Percentiles rank a stretch among this genome's conserved stretches.
phyloP scores from a whole-genome alignment of 2,888 invertebrate species.

The Lepetodrilus schrolli region DNA sequence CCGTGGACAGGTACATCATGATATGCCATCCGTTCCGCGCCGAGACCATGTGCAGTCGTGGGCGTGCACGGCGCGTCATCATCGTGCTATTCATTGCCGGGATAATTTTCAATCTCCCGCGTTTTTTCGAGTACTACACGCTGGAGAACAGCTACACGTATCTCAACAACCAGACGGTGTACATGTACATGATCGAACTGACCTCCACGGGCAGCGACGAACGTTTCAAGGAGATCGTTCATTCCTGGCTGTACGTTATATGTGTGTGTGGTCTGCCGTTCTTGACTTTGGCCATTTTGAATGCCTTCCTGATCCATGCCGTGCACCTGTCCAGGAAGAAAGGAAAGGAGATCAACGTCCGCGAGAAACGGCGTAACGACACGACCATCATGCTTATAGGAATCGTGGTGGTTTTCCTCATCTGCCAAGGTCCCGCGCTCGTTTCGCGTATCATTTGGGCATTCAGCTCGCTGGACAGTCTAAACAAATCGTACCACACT shows the following conservation, averaged over 20 bases:
- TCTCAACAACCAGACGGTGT: slow-evolving; percentile 37
- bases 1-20: slow-evolving; percentile 75
- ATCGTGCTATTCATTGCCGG: slow-evolving; percentile 59
- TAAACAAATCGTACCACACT: slow-evolving; percentile 53
- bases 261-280: slow-evolving; percentile 74
- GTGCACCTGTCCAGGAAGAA: slow-evolving; percentile 69
- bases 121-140: slow-evolving; percentile 72
- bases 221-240: slow-evolving; percentile 67
- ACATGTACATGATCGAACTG: slow-evolving; percentile 47
- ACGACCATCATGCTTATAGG: slow-evolving; percentile 75
- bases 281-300: slow-evolving; percentile 71
- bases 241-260: slow-evolving; percentile 72
- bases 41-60: slow-evolving; percentile 68
- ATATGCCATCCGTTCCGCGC: slow-evolving; percentile 75
- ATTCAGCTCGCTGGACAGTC: slow-evolving; percentile 47
- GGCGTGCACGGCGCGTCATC: slow-evolving; percentile 67
- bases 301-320: slow-evolving; percentile 72
- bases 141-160: slow-evolving; percentile 40
- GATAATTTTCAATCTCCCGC: slow-evolving; percentile 70
- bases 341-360: slow-evolving; percentile 68
- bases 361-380: slow-evolving; percentile 72
- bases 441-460: slow-evolving; percentile 74
- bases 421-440: slow-evolving; percentile 75
- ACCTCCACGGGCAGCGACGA: slow-evolving; percentile 65
- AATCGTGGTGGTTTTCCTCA: slow-evolving; percentile 74